phyloP scores from a whole-genome alignment of 2,888 invertebrate species.

The Emmelina monodactyla region DNA sequence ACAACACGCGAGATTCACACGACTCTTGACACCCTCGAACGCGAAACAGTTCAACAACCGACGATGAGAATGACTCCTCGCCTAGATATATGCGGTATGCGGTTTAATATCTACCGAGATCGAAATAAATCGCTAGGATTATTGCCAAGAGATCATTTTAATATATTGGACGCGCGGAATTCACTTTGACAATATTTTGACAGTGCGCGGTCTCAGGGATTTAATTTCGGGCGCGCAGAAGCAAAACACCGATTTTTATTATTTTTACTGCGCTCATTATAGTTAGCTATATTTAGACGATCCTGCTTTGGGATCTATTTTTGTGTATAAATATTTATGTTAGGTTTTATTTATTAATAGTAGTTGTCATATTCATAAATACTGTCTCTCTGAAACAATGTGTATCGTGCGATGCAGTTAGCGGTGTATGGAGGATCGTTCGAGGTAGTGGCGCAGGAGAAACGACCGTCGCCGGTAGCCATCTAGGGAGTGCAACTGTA shows the following conservation, averaged over 20 bases:
- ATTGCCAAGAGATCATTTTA: constrained; percentile 64
- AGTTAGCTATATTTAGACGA: constrained; percentile 28
- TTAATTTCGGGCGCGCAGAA: constrained; percentile 34
- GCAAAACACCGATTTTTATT: constrained; percentile 30
- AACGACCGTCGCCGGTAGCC: constrained; percentile 47
- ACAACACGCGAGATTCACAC: background rate
- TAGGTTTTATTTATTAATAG: constrained; percentile 2
- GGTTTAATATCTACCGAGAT: constrained; percentile 58
- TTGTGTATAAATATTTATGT: constrained; percentile 2
- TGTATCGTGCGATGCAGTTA: too few species aligned
- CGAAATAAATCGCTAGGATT: constrained; percentile 64
- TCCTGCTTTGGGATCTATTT: constrained; percentile 39
- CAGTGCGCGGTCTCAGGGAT: constrained; percentile 51
- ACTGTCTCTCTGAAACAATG: too few species aligned
- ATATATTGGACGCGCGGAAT: constrained; percentile 62
- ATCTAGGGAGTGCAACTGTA: constrained; percentile 58
- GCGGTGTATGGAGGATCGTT: constrained; percentile 7
- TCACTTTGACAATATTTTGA: constrained; percentile 66
- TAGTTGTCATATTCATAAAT: too few species aligned
- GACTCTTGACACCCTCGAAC: constrained; percentile 27
- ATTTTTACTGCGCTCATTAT: constrained; percentile 27
- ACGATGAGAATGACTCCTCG: constrained; percentile 39
- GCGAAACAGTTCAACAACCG: constrained; percentile 59
- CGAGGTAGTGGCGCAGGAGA: constrained; percentile 14
- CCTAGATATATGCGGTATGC: constrained; percentile 58